Evolutionary conservation across 1,140 invertebrate genomes (phyloP).

Genomic region (Battus philenor): DNA sequence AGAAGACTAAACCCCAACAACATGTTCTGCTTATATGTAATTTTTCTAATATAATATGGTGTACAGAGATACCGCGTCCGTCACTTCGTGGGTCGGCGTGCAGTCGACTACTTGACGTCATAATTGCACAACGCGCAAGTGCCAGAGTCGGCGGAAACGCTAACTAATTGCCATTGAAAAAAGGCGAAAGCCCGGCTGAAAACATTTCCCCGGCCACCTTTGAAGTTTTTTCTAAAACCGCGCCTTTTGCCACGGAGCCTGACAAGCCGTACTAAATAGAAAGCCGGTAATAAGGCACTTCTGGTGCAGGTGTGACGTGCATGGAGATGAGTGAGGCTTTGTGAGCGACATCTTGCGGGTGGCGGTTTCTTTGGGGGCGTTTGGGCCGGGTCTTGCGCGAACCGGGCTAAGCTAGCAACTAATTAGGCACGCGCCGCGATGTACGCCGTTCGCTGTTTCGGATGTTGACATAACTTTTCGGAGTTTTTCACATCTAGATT

Average conservation of each 20-base stretch:
- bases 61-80: conserved; percentile 16
- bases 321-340: conserved; percentile 54
- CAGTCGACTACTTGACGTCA: conserved; percentile 48
- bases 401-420: too few species aligned
- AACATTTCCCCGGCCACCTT: conserved; percentile 65
- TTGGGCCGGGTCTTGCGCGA: conserved; percentile 32
- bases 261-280: conserved; percentile 66
- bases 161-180: conserved; percentile 74
- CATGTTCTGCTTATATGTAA: too few species aligned
- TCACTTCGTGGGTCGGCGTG: neutral
- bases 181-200: conserved; percentile 69
- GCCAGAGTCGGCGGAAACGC: conserved; percentile 54
- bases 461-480: too few species aligned
- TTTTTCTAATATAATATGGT: too few species aligned
- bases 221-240: conserved; percentile 62
- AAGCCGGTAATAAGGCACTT: conserved; percentile 69
- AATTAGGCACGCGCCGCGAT: too few species aligned
- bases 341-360: conserved; percentile 35
- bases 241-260: conserved; percentile 53
- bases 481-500: too few species aligned
- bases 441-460: too few species aligned
- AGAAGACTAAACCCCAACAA: too few species aligned
- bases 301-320: conserved; percentile 60
- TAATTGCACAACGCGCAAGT: conserved; percentile 68
- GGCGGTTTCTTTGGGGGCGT: conserved; percentile 49